Base-by-base conservation (phyloP, 2,797 vertebrate genomes). In the Myotis pilosus region DNA sequence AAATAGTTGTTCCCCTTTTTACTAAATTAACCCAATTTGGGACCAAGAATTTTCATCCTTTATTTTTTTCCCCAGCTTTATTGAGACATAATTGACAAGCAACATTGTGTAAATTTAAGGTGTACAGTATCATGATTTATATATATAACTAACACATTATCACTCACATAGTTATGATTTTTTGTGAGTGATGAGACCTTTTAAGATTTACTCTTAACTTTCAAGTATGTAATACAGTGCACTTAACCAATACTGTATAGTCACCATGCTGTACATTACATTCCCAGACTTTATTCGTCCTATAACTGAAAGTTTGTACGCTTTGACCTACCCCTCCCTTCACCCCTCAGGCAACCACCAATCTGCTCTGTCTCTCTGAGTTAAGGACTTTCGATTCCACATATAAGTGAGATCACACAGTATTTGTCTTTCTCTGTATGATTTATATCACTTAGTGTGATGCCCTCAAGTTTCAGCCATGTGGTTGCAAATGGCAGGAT, bases 11-110 rank as follows among this genome's bases (percentile, higher is more conserved):
- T 33, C 7, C 11, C 30, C 3, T 74, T 69, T 79, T 89, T 47
- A 51, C 30, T 75, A 17, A 75, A 25, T 82, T 19, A 3, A 22
- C 19, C 20, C 17, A 33, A 22, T 57, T 92, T 36, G 30, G 7
- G n/a, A 81, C 20, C 12, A 86, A 64, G 28, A 62, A 49, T 82
- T 86, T 71, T 82, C 20, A 5, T 69, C 10, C 4, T 17, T 17
- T 30, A 2, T 13, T 2, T 3, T 30, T 5, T 13, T 2, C 0
- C 0, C 20, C 51, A 36, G 22, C 11, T 60, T 81, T 60, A 60
- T 0, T 20, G 76, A 81, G 38, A 17, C 69, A 69, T 13, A n/a
- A 33, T 41, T 89, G 62, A 79, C 38, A 55, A 13, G n/a, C 13
- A 51, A 76, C 12, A 7, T 15, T 88, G 86, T 44, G 3, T 33